phyloP scores from a whole-genome alignment of 30 jellyfish, hydroid and myxozoan species.

The Mastigias papua region DNA sequence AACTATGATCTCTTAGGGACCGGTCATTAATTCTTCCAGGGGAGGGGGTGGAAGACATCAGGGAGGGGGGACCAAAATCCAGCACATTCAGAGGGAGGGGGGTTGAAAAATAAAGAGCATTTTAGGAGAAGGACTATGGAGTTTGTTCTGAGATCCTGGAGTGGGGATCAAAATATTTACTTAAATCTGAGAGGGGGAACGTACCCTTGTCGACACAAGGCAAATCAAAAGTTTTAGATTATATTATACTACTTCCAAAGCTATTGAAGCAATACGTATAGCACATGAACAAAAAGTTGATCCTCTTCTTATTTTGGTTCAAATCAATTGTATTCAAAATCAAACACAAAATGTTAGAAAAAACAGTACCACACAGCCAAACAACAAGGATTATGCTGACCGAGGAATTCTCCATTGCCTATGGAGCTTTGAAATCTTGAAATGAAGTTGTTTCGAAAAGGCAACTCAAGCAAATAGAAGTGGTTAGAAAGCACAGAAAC shows the following conservation, averaged over 20 bases:
- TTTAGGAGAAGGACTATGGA: no score
- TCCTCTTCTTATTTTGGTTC: background rate
- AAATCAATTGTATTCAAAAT: background rate
- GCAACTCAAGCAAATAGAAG: background rate
- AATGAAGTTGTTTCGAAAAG: background rate
- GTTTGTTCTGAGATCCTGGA: no score
- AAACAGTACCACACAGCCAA: background rate
- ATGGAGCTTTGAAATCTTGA: background rate
- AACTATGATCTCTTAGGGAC: no score
- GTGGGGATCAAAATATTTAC: no score
- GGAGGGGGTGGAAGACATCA: no score
- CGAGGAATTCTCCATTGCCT: background rate
- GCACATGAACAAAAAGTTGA: background rate
- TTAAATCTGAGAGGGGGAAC: no score
- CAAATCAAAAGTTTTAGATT: background rate
- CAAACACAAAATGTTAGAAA: background rate
- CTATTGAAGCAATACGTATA: background rate
- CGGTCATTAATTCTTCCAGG: no score
- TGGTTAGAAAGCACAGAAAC: background rate
- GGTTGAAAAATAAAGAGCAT: no score
- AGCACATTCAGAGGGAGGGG: no score
- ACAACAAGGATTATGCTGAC: background rate
- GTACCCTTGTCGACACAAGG: no score
- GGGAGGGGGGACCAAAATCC: no score
- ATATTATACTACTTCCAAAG: background rate